phyloP scores from a whole-genome alignment of 2,888 invertebrate species.

The Griposia aprilina region DNA sequence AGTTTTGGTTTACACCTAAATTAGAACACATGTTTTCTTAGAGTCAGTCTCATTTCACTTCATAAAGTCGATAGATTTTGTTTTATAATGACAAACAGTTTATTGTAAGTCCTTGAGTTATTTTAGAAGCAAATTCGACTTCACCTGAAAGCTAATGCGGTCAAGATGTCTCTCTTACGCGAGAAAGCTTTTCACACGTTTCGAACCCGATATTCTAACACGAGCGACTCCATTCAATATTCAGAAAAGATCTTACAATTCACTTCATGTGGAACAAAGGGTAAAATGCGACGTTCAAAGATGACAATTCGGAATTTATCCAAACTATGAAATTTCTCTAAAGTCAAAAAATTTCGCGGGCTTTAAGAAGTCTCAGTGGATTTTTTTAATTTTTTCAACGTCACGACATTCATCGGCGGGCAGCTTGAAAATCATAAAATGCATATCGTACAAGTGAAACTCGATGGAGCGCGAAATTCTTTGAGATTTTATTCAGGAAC shows the following conservation, averaged over 20 bases:
- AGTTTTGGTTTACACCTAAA: too few species aligned
- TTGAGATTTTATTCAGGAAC: constrained; percentile 76
- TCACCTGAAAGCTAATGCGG: constrained; percentile 28
- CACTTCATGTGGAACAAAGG: constrained; percentile 53
- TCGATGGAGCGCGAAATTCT: constrained; percentile 76
- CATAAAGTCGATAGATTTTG: neutral
- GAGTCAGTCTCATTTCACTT: neutral
- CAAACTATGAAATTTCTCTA: constrained; percentile 7
- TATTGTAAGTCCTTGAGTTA: neutral
- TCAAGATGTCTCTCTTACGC: constrained; percentile 49
- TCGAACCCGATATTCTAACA: constrained; percentile 53
- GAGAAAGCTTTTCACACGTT: constrained; percentile 56
- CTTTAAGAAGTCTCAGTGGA: constrained; percentile 26
- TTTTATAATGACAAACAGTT: neutral
- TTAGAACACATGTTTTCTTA: neutral
- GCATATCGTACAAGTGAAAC: constrained; percentile 79
- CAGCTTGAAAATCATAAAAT: constrained; percentile 70
- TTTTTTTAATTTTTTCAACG: constrained; percentile 59
- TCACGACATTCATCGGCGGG: constrained; percentile 45
- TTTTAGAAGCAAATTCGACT: constrained; percentile 21
- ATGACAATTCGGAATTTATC: constrained; percentile 43
- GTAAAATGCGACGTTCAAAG: constrained; percentile 41
- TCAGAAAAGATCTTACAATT: constrained; percentile 60
- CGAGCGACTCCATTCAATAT: constrained; percentile 49
- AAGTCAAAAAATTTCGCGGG: constrained; percentile 2